Conservation (phyloP, 2,888 invertebrate genomes). For the Xylophagus ater region DNA sequence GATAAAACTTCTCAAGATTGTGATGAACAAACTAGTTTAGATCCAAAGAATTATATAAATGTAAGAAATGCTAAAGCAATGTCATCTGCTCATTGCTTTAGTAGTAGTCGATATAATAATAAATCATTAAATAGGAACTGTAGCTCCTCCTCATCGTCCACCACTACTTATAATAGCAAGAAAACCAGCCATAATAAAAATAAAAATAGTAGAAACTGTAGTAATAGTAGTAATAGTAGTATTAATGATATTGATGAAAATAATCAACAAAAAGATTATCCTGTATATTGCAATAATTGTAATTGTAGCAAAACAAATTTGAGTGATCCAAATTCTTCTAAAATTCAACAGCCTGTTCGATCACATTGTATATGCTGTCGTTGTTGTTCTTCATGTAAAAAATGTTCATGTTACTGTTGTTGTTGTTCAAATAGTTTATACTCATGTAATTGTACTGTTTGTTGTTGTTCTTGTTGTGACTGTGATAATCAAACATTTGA, state of each 20-base stretch:
- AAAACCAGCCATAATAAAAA: conserved; percentile 25
- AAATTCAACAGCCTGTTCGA: conserved; percentile 3
- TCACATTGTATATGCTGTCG: neutral
- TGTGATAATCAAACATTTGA: conserved; percentile 19
- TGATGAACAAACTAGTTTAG: conserved; percentile 14
- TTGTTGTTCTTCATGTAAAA: conserved; percentile 1
- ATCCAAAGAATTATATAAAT: conserved; percentile 2
- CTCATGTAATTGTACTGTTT: conserved; percentile 31
- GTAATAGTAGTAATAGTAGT: conserved; percentile 21
- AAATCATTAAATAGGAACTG: neutral
- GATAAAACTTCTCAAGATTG: neutral
- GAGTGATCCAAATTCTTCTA: neutral
- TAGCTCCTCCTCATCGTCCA: conserved; percentile 10
- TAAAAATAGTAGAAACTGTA: conserved; percentile 31
- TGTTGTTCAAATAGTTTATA: conserved; percentile 31
- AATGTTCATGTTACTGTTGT: conserved; percentile 21
- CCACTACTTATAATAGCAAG: conserved; percentile 13
- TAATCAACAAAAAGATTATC: neutral
- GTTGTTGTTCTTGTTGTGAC: conserved; percentile 28
- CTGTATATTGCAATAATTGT: neutral
- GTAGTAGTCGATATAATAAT: neutral
- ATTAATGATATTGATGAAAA: conserved; percentile 11
- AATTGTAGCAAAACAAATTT: neutral
- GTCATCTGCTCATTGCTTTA: conserved; percentile 7
- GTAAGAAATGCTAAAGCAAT: conserved; percentile 4